phyloP scores from a whole-genome alignment of 2,797 vertebrate species.

The Calcarius lapponicus region DNA sequence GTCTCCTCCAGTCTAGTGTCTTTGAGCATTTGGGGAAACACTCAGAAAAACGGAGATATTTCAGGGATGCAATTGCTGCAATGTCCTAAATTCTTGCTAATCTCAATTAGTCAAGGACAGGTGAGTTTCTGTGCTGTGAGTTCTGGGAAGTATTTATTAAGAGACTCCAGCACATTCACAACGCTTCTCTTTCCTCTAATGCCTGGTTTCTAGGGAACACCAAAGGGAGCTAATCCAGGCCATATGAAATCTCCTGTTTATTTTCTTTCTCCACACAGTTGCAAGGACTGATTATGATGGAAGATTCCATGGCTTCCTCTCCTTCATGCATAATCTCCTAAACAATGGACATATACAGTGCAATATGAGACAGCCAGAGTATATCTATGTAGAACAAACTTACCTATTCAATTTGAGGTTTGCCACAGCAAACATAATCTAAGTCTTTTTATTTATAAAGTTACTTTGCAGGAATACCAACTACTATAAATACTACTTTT shows the following conservation, averaged over 20 bases:
- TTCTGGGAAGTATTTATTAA: neutral
- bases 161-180: neutral
- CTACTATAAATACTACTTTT: neutral
- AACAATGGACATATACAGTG: neutral
- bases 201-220: neutral
- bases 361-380: neutral
- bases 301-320: neutral
- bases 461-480: neutral
- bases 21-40: neutral
- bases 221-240: neutral
- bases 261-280: neutral
- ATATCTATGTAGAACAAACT: neutral
- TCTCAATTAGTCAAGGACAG: neutral
- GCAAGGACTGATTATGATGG: neutral
- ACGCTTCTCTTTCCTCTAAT: neutral
- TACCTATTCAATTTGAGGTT: neutral
- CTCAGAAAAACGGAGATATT: neutral
- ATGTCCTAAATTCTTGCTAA: neutral
- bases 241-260: neutral
- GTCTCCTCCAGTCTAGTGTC: neutral
- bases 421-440: neutral
- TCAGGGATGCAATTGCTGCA: neutral
- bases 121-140: neutral
- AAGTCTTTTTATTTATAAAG: neutral
- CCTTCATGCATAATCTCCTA: neutral